phyloP scores from a whole-genome alignment of 1,140 invertebrate species.

The Aricia agestis region DNA sequence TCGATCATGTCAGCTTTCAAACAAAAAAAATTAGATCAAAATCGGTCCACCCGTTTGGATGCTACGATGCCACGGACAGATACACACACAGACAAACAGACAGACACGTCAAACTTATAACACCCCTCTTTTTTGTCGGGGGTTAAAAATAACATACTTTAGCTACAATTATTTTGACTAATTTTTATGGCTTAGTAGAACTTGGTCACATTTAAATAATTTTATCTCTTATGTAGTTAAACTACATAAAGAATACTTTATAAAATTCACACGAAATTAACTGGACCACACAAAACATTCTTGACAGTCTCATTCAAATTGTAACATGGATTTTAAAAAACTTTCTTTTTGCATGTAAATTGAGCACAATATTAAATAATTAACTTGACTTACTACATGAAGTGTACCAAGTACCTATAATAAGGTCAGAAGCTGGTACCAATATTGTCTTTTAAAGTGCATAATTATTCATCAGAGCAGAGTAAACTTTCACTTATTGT shows the following conservation, averaged over 20 bases:
- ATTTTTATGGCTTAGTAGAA: too few species aligned
- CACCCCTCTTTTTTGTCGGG: too few species aligned
- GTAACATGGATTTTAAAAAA: not conserved
- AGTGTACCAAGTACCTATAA: not conserved
- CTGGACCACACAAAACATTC: not conserved
- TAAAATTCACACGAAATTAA: not conserved
- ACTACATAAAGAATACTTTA: not conserved
- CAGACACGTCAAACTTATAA: too few species aligned
- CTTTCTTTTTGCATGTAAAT: not conserved
- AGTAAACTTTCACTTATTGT: conserved; percentile 47
- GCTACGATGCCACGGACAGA: too few species aligned
- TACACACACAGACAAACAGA: too few species aligned
- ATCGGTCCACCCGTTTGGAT: too few species aligned
- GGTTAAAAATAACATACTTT: too few species aligned
- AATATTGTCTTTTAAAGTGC: not conserved
- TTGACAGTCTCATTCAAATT: not conserved
- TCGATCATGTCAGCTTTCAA: too few species aligned
- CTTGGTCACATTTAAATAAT: not conserved
- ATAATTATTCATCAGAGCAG: conserved; percentile 10
- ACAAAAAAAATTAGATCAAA: too few species aligned
- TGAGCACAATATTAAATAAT: not conserved
- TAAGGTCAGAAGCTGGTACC: not conserved
- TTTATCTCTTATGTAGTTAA: not conserved
- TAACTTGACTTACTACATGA: not conserved
- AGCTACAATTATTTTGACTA: too few species aligned